phyloP scores from a whole-genome alignment of 30 jellyfish, hydroid and myxozoan species.

The Cassiopea xamachana region DNA sequence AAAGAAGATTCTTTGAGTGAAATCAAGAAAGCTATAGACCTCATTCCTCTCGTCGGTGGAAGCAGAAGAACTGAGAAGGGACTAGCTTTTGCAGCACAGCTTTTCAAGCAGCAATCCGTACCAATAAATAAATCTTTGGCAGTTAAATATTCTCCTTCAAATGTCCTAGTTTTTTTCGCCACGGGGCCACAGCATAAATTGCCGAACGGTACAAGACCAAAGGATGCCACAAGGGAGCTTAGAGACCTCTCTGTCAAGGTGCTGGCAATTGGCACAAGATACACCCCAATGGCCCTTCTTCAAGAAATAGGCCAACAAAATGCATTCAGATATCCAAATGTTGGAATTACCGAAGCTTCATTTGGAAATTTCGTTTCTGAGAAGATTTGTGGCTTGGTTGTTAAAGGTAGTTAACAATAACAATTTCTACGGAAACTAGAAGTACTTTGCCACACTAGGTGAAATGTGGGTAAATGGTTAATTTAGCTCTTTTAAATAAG shows the following conservation, averaged over 20 bases:
- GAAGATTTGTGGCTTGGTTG: background rate
- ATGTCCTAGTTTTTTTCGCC: slow-evolving; percentile 40
- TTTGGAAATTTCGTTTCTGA: background rate
- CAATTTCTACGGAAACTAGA: background rate
- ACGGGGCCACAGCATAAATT: slow-evolving; percentile 34
- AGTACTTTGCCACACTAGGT: background rate
- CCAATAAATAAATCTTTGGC: slow-evolving; percentile 2
- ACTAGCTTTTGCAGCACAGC: slow-evolving; percentile 21
- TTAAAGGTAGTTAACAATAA: background rate
- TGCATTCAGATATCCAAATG: slow-evolving; percentile 14
- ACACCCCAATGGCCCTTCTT: slow-evolving; percentile 6
- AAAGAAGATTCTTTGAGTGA: background rate
- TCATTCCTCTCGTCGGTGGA: slow-evolving; percentile 31
- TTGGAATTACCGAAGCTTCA: background rate
- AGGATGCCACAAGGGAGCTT: slow-evolving; percentile 66
- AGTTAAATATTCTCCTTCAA: background rate
- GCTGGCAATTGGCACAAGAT: slow-evolving; percentile 52
- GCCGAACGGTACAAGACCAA: slow-evolving; percentile 1
- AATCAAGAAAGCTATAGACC: slow-evolving; percentile 5
- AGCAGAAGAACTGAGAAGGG: slow-evolving; percentile 26
- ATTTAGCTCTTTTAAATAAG: no score
- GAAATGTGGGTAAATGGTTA: no score
- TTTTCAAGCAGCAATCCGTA: background rate
- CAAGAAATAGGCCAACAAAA: background rate
- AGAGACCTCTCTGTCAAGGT: slow-evolving; percentile 59